These are phyloP conservation scores for Drosophila orena DNA, from an alignment of 1,140 invertebrate genomes.

Conservation along the genomic window DNA sequence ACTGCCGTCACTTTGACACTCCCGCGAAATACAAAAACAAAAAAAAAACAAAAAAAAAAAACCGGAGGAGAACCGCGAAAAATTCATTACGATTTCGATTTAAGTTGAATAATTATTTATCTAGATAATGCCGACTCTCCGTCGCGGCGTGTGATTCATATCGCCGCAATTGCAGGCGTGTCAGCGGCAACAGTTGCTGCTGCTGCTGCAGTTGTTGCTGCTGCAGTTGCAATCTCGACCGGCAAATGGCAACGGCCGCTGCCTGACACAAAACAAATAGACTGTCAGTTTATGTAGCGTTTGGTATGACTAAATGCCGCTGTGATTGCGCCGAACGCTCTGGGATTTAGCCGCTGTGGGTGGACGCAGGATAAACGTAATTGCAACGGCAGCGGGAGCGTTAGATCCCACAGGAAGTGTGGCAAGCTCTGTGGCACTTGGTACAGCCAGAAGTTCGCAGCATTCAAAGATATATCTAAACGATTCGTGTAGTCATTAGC, in stretches of 20 bases:
- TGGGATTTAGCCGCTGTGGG: constrained; percentile 1
- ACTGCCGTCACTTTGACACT: constrained; percentile 79
- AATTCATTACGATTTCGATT: constrained; percentile 84
- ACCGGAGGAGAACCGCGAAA: constrained; percentile 49
- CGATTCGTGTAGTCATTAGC: constrained; percentile 8
- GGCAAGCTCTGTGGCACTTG: no score
- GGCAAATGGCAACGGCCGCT: constrained; percentile 54
- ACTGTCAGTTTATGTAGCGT: constrained; percentile 81
- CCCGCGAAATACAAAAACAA: constrained; percentile 56
- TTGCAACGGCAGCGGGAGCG: constrained; percentile 32
- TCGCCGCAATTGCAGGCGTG: constrained; percentile 77
- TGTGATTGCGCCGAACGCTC: constrained; percentile 50
- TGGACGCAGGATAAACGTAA: constrained; percentile 35
- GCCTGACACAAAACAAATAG: constrained; percentile 79
- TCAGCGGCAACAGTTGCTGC: constrained; percentile 54
- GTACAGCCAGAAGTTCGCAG: background rate
- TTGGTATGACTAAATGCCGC: constrained; percentile 77
- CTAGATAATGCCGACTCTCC: constrained; percentile 69
- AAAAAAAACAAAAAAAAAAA: constrained; percentile 33
- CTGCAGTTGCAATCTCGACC: constrained; percentile 35
- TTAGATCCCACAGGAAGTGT: constrained; percentile 6
- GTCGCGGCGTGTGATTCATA: constrained; percentile 66
- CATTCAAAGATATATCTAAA: background rate
- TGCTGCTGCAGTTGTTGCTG: constrained; percentile 7
- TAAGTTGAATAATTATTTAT: constrained; percentile 84